phyloP scores from a whole-genome alignment of 2,113 vertebrate genomes.

The Pachycephala philippinensis region DNA sequence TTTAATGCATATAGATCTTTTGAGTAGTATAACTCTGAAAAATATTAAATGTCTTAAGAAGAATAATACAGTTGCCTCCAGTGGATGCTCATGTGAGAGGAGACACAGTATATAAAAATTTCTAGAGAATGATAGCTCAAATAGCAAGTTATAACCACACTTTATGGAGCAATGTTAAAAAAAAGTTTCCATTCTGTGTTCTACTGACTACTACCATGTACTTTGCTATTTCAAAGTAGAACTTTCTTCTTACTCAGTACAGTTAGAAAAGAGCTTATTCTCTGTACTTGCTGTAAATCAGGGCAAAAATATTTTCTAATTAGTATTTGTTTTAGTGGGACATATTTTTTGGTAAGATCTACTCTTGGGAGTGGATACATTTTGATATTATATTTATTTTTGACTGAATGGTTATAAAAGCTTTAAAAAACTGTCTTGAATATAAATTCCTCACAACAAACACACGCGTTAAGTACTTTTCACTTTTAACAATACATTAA shows the following conservation, averaged over 20 bases:
- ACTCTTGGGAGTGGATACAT: background rate
- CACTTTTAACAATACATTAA: slow-evolving; percentile 50
- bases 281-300: background rate
- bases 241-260: background rate
- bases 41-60: background rate
- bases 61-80: background rate
- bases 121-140: background rate
- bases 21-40: background rate
- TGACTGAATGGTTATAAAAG: background rate
- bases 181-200: background rate
- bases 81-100: background rate
- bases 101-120: background rate
- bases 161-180: background rate
- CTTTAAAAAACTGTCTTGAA: background rate
- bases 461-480: slow-evolving; percentile 13
- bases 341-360: background rate
- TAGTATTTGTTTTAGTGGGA: background rate
- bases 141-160: background rate
- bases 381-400: background rate
- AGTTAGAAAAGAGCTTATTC: background rate
- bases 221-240: background rate
- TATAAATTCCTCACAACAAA: background rate
- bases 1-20: background rate
- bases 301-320: background rate
- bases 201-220: background rate